phyloP scores from a whole-genome alignment of 2,888 invertebrate species.

The Caenorhabditis macrosperma region DNA sequence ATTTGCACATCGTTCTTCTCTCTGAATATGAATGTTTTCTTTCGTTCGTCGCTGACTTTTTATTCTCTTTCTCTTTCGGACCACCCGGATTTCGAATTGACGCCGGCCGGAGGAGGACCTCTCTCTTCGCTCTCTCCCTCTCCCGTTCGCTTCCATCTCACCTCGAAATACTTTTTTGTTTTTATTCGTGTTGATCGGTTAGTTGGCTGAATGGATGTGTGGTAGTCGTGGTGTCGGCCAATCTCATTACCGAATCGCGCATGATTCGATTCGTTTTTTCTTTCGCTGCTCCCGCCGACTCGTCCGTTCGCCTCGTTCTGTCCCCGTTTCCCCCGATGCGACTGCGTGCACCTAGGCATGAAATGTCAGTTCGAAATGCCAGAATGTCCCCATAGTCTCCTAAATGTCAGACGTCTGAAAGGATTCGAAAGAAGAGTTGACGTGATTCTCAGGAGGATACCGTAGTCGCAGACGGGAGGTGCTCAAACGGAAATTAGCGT shows the following conservation, averaged over 20 bases:
- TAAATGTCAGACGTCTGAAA: no score
- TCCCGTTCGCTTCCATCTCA: not conserved
- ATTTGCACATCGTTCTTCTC: constrained; percentile 45
- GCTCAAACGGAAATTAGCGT: not conserved
- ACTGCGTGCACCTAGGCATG: no score
- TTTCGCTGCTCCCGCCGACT: not conserved
- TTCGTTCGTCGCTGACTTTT: constrained; percentile 12
- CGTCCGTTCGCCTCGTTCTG: not conserved
- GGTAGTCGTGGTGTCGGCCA: constrained; percentile 5
- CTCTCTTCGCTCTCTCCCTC: not conserved
- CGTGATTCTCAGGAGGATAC: not conserved
- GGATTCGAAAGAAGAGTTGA: no score
- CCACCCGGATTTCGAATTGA: constrained; percentile 31
- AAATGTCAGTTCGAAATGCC: no score
- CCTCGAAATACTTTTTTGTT: constrained; percentile 2
- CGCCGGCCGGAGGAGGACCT: not conserved
- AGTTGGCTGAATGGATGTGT: not conserved
- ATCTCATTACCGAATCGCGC: constrained; percentile 3
- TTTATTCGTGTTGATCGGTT: not conserved
- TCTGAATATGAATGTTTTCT: constrained; percentile 46
- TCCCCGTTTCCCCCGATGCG: not conserved
- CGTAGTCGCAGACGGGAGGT: not conserved
- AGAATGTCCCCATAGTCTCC: no score
- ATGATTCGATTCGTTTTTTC: constrained; percentile 8
- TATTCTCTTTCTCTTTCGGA: constrained; percentile 8